Base-by-base conservation (phyloP, 2,113 vertebrate species). In the Nesogale talazaci region DNA sequence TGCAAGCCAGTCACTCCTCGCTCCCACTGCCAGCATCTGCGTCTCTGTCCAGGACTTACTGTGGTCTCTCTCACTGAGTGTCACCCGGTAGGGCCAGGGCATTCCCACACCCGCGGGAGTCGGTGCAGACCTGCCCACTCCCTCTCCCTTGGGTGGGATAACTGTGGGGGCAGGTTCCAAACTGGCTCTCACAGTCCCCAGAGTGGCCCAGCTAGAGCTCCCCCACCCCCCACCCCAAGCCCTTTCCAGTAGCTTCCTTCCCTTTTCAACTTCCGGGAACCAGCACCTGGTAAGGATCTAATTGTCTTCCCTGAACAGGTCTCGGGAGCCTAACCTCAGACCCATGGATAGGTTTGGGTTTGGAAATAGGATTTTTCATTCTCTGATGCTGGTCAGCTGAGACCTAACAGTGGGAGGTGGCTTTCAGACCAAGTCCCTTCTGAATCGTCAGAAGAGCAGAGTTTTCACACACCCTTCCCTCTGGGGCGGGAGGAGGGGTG, bases 51-150 rank as follows among this genome's bases (percentile, higher is more conserved):
- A 23, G 25, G 34, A 14, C 65, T 40, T n/a, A 15, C 52, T 20
- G 3, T n/a, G 74, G 6, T 52, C 52, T 65, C 65, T 34, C 22
- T 56, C 65, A 2, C 34, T n/a, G 34, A 1, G 1, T n/a, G 65
- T 52, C 29, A 2, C 1, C 34, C 4, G 63, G 29, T 15, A 1
- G 40, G 12, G 57, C 22, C 46, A 40, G 78, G n/a, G 36, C 4
- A 9, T 0, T 12, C 31, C 4, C 11, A 2, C 12, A 6, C 23
- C 34, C 7, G 8, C 0, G 59, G 0, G 27, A 65, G 61, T 20
- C 4, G 61, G 4, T 65, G 61, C 1, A 6, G 1, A 27, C 20
- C 15, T 8, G 0, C 76, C 56, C 75, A 52, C 8, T 14, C 17
- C 23, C 40, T 57, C 34, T n/a, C 52, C 31, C 0, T 3, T 1